Evolutionary conservation across 2,888 invertebrate species (phyloP), one percentile per base, ranked within the genome.

Genomic region (Hypsopygia costalis): DNA sequence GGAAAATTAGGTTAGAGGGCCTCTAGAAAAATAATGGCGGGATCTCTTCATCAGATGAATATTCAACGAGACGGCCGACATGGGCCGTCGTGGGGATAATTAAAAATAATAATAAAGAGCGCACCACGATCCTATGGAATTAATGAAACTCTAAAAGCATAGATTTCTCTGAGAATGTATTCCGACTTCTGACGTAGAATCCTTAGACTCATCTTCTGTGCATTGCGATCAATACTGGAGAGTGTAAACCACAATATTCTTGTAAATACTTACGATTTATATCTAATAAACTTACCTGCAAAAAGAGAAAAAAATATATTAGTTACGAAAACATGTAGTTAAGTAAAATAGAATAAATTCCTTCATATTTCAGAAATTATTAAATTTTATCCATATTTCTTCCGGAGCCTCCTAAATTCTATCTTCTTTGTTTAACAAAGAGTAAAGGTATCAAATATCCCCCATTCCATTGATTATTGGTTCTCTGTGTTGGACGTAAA

Each of bases 21-120:
- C 68, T 69, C 63, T 72, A 68, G 63, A 71, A 78, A 81, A 80
- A 75, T 74, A 74, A 77, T 74, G 68, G 62, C 52, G 63, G 55
- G 62, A 57, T 58, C 62, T 68, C 65, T 72, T 67, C 64, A 62
- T 63, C 44, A 47, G 56, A 75, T 76, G 75, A 83, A 83, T 80
- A 80, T 81, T 81, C 75, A 78, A 73, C 64, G 62, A 62, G 62
- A 64, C 58, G 58, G 53, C 58, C 52, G 47, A 43, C 37, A 39
- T 44, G 43, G 49, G 49, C 48, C 53, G 57, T 54, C 62, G 56
- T 47, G 60, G 63, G 63, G 47, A 65, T 76, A 72, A 81, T 81
- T 81, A 79, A 77, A 80, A 77, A 76, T 79, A 73, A 81, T 80
- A 69, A 74, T 65, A 60, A 71, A 3, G 16, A 65, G 58, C 62